A percentile compares a stretch with the other conserved stretches of the same genome.
Evolutionary conservation across 1,140 invertebrate species (phyloP).

Genomic region (Cotesia typhae): DNA sequence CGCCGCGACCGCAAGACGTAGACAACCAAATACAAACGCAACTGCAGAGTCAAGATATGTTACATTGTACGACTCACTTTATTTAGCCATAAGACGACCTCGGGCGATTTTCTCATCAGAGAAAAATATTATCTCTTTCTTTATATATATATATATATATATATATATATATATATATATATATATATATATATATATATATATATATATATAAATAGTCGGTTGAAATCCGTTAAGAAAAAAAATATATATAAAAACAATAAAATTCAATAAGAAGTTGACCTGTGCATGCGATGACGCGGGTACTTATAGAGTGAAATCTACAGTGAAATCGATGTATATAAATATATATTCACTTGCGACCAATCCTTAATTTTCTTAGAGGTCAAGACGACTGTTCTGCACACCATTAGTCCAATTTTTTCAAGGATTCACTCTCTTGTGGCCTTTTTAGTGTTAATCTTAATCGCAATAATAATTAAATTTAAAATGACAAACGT

Average conservation of each 20-base stretch:
- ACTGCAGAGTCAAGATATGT: neutral
- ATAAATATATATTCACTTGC: neutral
- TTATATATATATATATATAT: too few relatives aligned
- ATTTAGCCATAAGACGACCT: constrained; percentile 15
- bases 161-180: too few relatives aligned
- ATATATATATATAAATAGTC: too few relatives aligned
- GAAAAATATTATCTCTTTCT: neutral
- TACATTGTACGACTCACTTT: constrained; percentile 8
- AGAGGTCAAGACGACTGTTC: neutral
- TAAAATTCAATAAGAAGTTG: neutral
- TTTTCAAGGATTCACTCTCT: neutral
- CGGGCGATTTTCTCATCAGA: constrained; percentile 11
- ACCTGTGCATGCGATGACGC: neutral
- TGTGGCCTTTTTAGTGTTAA: neutral
- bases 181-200: too few relatives aligned
- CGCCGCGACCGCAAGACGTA: neutral
- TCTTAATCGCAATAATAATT: neutral
- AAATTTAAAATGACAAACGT: neutral
- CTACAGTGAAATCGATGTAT: neutral
- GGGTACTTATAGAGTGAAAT: constrained; percentile 8
- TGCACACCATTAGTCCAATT: constrained; percentile 11
- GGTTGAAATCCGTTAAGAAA: neutral
- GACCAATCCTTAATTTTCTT: constrained; percentile 8
- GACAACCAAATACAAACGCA: too few relatives aligned
- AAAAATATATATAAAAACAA: too few relatives aligned